Conservation (phyloP, 2,113 vertebrate genomes). For the Oostethus manadensis region DNA sequence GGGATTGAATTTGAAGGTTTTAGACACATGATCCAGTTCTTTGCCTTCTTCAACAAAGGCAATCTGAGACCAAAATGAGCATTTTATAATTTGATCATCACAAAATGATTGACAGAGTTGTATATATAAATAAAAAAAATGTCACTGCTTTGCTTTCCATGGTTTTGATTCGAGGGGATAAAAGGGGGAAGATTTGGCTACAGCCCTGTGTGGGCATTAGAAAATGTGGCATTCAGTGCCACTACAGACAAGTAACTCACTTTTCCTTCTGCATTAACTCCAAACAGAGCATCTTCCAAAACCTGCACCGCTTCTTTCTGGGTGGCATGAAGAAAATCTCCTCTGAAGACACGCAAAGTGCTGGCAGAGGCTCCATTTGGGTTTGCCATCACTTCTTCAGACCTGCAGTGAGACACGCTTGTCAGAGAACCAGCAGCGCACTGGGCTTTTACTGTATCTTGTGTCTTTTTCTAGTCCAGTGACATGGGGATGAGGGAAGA, state of each 20-base stretch:
- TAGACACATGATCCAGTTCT: slow-evolving; percentile 69
- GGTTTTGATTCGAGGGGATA: too few relatives aligned
- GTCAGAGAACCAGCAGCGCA: too few relatives aligned
- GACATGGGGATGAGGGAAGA: too few relatives aligned
- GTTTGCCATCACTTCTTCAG: slow-evolving; percentile 40
- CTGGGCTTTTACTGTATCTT: too few relatives aligned
- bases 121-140: too few relatives aligned
- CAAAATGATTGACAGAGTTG: neutral
- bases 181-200: too few relatives aligned
- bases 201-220: too few relatives aligned
- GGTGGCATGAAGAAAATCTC: slow-evolving; percentile 85
- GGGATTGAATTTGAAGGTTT: slow-evolving; percentile 77
- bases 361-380: slow-evolving; percentile 23
- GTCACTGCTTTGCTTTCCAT: too few relatives aligned
- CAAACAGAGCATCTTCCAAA: slow-evolving; percentile 76
- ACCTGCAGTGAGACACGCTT: too few relatives aligned
- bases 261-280: slow-evolving; percentile 78
- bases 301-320: slow-evolving; percentile 67
- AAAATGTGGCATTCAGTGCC: too few relatives aligned
- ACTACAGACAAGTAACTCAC: slow-evolving; percentile 53
- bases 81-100: too few relatives aligned
- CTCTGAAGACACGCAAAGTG: slow-evolving; percentile 73
- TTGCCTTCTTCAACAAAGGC: slow-evolving; percentile 76
- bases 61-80: slow-evolving; percentile 72
- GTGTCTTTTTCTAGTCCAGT: too few relatives aligned